phyloP scores from a whole-genome alignment of 2,113 vertebrate species.

The Ptyas mucosa region DNA sequence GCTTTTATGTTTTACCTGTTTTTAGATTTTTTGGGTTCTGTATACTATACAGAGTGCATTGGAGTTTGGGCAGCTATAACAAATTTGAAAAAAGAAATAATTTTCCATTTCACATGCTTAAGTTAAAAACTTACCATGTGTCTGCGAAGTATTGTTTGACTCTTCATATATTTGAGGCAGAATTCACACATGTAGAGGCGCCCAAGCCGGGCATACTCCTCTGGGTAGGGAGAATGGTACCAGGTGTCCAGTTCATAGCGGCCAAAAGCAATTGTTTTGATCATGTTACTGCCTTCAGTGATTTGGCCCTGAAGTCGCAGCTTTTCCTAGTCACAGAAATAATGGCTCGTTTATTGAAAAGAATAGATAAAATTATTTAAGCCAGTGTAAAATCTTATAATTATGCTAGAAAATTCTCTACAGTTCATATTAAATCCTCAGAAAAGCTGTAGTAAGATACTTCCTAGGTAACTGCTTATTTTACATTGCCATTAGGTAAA shows the following conservation, averaged over 20 bases:
- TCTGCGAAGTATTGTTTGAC: slow-evolving; percentile 93
- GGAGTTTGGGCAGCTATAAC: no score
- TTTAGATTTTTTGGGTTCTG: no score
- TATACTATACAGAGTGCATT: no score
- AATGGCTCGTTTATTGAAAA: not conserved
- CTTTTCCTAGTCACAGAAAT: slow-evolving; percentile 79
- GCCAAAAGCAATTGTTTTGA: slow-evolving; percentile 96
- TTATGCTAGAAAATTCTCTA: not conserved
- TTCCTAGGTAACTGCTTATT: not conserved
- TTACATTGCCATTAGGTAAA: not conserved
- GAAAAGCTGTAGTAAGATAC: not conserved
- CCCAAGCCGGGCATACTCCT: slow-evolving; percentile 93
- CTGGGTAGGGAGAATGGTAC: slow-evolving; percentile 98
- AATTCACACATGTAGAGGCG: slow-evolving; percentile 98
- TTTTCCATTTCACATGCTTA: no score
- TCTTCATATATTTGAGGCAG: slow-evolving; percentile 99
- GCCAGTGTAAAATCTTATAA: not conserved
- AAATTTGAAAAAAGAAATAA: no score
- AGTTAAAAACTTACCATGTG: slow-evolving; percentile 83
- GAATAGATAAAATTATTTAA: not conserved
- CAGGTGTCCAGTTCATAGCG: slow-evolving; percentile 98
- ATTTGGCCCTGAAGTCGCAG: slow-evolving; percentile 95
- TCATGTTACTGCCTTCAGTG: slow-evolving; percentile 98
- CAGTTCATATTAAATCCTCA: not conserved
- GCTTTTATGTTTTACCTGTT: no score